phyloP scores from a whole-genome alignment of 2,888 invertebrate species.

The Apoda limacodes region DNA sequence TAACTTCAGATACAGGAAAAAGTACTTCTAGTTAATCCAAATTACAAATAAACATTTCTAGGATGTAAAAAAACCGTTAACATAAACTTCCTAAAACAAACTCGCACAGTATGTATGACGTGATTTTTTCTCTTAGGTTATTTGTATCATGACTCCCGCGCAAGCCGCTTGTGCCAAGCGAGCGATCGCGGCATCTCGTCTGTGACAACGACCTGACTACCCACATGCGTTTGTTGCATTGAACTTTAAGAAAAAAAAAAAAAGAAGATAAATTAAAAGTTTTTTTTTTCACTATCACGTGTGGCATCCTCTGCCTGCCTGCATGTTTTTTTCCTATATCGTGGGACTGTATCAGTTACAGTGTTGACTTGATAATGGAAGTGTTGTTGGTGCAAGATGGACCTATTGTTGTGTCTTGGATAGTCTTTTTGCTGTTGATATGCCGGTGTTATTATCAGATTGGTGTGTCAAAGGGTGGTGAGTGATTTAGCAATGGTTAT shows the following conservation, averaged over 20 bases:
- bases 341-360: neutral
- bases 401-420: slow-evolving; percentile 56
- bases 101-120: no score
- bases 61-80: no score
- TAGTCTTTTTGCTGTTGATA: slow-evolving; percentile 52
- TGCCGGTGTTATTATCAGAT: slow-evolving; percentile 56
- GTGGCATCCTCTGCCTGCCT: no score
- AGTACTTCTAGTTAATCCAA: no score
- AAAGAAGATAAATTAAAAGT: no score
- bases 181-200: slow-evolving; percentile 42
- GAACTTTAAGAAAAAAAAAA: no score
- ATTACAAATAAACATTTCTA: no score
- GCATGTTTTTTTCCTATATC: slow-evolving; percentile 1
- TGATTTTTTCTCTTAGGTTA: no score
- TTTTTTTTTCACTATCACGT: no score
- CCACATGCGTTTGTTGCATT: slow-evolving; percentile 36
- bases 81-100: no score
- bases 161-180: slow-evolving; percentile 44
- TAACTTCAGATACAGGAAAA: no score
- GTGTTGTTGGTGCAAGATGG: slow-evolving; percentile 47
- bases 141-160: neutral
- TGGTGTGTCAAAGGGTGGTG: slow-evolving; percentile 17
- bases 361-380: slow-evolving; percentile 30
- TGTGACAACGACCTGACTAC: slow-evolving; percentile 56
- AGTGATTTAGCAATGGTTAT: neutral